These are phyloP conservation scores for Morinoia aosen DNA, from an alignment of 2,888 invertebrate genomes.

Conservation along the genomic window DNA sequence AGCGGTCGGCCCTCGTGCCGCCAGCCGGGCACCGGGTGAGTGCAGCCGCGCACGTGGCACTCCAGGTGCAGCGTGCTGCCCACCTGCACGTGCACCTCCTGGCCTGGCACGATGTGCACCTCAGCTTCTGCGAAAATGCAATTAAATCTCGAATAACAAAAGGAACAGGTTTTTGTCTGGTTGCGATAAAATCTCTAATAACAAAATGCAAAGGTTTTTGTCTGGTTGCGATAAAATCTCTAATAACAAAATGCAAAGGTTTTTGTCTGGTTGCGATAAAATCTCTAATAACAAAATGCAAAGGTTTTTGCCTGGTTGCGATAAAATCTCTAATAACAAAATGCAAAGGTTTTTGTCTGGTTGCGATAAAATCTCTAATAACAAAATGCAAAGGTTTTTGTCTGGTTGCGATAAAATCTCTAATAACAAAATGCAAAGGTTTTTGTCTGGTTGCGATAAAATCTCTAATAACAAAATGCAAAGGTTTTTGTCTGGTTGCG, in stretches of 20 bases:
- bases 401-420: not conserved
- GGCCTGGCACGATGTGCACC: constrained; percentile 56
- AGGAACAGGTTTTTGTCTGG: too few relatives aligned
- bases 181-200: too few relatives aligned
- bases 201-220: constrained; percentile 49
- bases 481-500: too few relatives aligned
- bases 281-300: too few relatives aligned
- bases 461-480: too few relatives aligned
- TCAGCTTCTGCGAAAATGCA: constrained; percentile 54
- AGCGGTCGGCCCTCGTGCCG: not conserved
- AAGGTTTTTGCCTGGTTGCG: constrained; percentile 35
- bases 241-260: too few relatives aligned
- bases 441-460: too few relatives aligned
- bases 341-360: too few relatives aligned
- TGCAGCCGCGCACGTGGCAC: constrained; percentile 61
- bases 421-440: too few relatives aligned
- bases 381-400: constrained; percentile 51
- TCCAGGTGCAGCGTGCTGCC: constrained; percentile 61
- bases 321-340: not conserved
- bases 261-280: too few relatives aligned
- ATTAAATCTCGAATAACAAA: not conserved
- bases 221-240: not conserved
- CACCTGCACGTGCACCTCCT: constrained; percentile 61
- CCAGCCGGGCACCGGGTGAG: constrained; percentile 59
- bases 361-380: too few relatives aligned